phyloP scores from a whole-genome alignment of 2,888 invertebrate genomes.

The Labia minor region DNA sequence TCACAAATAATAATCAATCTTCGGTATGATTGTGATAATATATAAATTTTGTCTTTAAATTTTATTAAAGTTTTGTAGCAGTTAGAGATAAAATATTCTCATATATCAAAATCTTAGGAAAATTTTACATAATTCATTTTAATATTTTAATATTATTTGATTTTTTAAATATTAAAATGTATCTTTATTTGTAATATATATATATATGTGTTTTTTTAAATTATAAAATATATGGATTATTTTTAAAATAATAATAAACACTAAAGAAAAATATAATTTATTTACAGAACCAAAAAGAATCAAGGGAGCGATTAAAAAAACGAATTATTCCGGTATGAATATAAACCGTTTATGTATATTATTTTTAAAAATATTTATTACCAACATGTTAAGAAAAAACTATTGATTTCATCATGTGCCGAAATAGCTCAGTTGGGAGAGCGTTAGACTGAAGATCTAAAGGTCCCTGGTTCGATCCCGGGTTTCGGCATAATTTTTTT shows the following conservation, averaged over 20 bases:
- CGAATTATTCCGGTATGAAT: not conserved
- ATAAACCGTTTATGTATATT: too few relatives aligned
- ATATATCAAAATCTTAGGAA: too few relatives aligned
- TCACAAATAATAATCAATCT: not conserved
- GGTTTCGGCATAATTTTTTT: conserved; percentile 46
- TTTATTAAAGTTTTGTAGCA: too few relatives aligned
- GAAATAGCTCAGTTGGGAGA: conserved; percentile 73
- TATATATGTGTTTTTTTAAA: too few relatives aligned
- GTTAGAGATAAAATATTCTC: too few relatives aligned
- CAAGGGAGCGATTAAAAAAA: not conserved
- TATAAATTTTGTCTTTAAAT: not conserved
- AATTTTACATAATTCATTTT: too few relatives aligned
- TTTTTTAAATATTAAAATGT: not conserved
- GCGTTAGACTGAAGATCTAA: conserved; percentile 60
- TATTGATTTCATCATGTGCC: conserved; percentile 40
- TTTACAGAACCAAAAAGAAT: not conserved
- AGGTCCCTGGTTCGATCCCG: conserved; percentile 59
- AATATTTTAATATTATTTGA: not conserved
- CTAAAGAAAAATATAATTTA: not conserved
- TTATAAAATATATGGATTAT: not conserved
- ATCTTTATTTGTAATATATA: too few relatives aligned
- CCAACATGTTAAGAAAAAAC: too few relatives aligned
- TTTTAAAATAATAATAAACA: not conserved
- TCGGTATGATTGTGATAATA: not conserved
- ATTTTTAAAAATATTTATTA: too few relatives aligned